phyloP scores from a whole-genome alignment of 1,140 invertebrate genomes.

The Papilio glaucus region DNA sequence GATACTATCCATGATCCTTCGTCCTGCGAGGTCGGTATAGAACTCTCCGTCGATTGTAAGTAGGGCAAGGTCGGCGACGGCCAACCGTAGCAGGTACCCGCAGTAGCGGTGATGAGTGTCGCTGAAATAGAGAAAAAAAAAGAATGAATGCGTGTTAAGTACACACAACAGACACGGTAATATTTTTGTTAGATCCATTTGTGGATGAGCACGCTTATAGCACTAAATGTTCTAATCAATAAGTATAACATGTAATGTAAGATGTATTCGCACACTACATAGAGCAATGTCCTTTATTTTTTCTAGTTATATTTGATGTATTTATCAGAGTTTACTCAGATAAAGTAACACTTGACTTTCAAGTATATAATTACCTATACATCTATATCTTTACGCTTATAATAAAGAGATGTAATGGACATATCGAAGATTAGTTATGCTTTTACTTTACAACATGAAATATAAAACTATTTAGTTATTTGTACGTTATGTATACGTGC shows the following conservation, averaged over 20 bases:
- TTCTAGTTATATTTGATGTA: slow-evolving; percentile 29
- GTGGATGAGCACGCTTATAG: background rate
- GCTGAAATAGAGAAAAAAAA: slow-evolving; percentile 65
- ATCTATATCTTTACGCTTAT: slow-evolving; percentile 18
- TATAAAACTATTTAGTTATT: no score
- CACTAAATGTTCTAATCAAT: slow-evolving; percentile 20
- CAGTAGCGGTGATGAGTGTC: slow-evolving; percentile 81
- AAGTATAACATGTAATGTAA: slow-evolving; percentile 19
- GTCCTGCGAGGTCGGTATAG: slow-evolving; percentile 81
- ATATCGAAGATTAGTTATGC: background rate
- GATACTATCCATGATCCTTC: slow-evolving; percentile 87
- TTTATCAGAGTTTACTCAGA: slow-evolving; percentile 50
- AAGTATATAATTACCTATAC: slow-evolving; percentile 39
- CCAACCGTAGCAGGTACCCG: slow-evolving; percentile 84
- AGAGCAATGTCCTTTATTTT: slow-evolving; percentile 33
- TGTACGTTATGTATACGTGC: no score
- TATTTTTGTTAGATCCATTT: background rate
- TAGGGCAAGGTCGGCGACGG: slow-evolving; percentile 84
- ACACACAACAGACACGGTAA: background rate
- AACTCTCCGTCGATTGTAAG: slow-evolving; percentile 74
- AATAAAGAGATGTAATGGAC: background rate
- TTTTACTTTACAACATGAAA: background rate
- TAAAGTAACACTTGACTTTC: slow-evolving; percentile 45
- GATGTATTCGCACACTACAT: slow-evolving; percentile 15
- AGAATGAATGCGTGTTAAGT: background rate